Evolutionary conservation across 1,140 invertebrate species (phyloP), one percentile per base, ranked within the genome.

Genomic region (Mizuhopecten yessoensis): DNA sequence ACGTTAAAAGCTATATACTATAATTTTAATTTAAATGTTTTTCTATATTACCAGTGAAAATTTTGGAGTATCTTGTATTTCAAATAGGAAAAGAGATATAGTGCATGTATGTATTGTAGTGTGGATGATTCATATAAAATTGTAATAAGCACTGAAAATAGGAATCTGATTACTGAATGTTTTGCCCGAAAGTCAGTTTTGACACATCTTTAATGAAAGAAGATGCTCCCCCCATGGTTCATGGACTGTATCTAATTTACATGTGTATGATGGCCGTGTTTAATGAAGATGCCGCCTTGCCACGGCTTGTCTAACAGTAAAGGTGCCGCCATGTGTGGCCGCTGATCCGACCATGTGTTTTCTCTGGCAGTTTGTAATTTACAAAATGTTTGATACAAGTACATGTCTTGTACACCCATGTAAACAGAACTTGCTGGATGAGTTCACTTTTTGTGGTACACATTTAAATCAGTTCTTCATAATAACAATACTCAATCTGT

Each of bases 251-350:
- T 75, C 29, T 9, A 75, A 75, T 75, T 75, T 75, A 17, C 57
- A 29, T 29, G 57, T 75, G 57, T 75, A n/a, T 75, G 57, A 75
- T 75, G 57, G 57, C n/a, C 57, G 11, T 75, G 57, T 75, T 75
- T 75, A 75, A 75, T 75, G 57, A 75, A 75, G 57, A 75, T 75
- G 57, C 57, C 57, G 57, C 57, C 57, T 29, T 75, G 57, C 57
- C 57, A 75, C 57, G 57, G 57, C n/a, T 75, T n/a, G 57, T 29
- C 57, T 75, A 75, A 57, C 17, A 57, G 45, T 57, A 57, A 75
- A 29, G 57, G 29, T 75, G 57, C 57, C 57, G 57, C 57, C 57
- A 75, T 75, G 57, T 75, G 57, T 75, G 57, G 57, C 57, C 57
- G 17, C n/a, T n/a, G 57, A 75, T 7, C 17, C 3, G 57, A 75